Conservation (phyloP, 2,113 vertebrate genomes). For the Gnathonemus longibarbis region DNA sequence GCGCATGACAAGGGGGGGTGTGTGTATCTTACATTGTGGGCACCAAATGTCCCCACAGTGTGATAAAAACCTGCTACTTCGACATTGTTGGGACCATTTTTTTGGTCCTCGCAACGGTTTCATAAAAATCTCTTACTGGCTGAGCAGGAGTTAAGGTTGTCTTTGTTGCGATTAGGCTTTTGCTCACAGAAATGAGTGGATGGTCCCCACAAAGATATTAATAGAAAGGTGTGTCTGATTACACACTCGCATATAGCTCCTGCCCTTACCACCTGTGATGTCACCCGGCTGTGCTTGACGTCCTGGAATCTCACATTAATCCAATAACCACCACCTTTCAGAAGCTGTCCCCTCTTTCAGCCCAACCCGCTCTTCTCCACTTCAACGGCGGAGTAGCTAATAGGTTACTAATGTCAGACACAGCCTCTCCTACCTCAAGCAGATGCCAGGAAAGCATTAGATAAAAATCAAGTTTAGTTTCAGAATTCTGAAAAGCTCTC, state of each 20-base stretch:
- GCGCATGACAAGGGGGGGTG: too few relatives aligned
- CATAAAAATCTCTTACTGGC: not conserved
- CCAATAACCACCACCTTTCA: constrained; percentile 44
- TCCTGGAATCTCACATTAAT: constrained; percentile 39
- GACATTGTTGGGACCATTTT: not conserved
- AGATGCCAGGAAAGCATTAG: constrained; percentile 29
- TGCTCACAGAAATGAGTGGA: too few relatives aligned
- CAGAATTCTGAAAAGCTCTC: constrained; percentile 33
- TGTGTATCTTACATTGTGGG: not conserved
- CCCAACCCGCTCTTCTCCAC: constrained; percentile 36
- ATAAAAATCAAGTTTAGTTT: constrained; percentile 29
- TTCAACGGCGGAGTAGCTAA: constrained; percentile 47
- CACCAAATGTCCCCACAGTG: not conserved
- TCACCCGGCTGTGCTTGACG: constrained; percentile 24
- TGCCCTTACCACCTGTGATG: constrained; percentile 6
- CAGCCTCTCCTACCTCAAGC: constrained; percentile 26
- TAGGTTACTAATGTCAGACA: constrained; percentile 37
- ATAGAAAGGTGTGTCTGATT: too few relatives aligned
- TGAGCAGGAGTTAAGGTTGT: too few relatives aligned
- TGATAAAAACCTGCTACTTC: not conserved
- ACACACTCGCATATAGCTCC: not conserved
- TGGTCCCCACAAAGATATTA: too few relatives aligned
- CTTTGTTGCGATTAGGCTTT: too few relatives aligned
- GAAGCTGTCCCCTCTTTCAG: constrained; percentile 35
- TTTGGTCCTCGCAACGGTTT: not conserved